Evolutionary conservation across 1,140 invertebrate genomes (phyloP).

Genomic region (Leptinotarsa texana): DNA sequence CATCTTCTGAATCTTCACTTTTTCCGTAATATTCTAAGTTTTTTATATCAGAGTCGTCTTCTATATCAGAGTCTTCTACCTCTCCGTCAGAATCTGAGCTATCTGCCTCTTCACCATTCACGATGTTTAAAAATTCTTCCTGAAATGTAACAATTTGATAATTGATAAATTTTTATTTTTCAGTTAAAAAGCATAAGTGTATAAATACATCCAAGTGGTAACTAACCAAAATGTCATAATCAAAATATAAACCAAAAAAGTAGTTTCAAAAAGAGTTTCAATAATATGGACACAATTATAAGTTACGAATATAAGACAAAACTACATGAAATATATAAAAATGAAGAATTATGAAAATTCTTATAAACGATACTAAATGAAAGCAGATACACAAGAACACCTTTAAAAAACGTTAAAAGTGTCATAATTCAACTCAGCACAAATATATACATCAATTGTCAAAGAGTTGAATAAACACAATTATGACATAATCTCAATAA

Average conservation of each 20-base stretch:
- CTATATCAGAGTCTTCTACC: constrained; percentile 49
- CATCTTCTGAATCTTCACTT: constrained; percentile 48
- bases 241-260: neutral
- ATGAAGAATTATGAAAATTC: too few relatives aligned
- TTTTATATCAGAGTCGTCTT: constrained; percentile 55
- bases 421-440: neutral
- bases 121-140: constrained; percentile 20
- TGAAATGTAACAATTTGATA: neutral
- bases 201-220: too few relatives aligned
- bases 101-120: constrained; percentile 55
- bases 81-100: constrained; percentile 62
- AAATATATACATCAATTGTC: neutral
- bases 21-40: constrained; percentile 36
- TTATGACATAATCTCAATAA: too few relatives aligned
- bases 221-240: too few relatives aligned
- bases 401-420: too few relatives aligned
- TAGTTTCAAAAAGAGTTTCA: neutral
- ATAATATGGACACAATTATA: too few relatives aligned
- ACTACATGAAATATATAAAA: too few relatives aligned
- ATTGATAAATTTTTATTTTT: neutral
- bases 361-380: too few relatives aligned
- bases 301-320: too few relatives aligned
- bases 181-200: too few relatives aligned
- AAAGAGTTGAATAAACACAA: too few relatives aligned
- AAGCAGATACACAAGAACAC: too few relatives aligned